Evolutionary conservation across 2,113 vertebrate species (phyloP).

Genomic region (Tragelaphus strepsiceros): DNA sequence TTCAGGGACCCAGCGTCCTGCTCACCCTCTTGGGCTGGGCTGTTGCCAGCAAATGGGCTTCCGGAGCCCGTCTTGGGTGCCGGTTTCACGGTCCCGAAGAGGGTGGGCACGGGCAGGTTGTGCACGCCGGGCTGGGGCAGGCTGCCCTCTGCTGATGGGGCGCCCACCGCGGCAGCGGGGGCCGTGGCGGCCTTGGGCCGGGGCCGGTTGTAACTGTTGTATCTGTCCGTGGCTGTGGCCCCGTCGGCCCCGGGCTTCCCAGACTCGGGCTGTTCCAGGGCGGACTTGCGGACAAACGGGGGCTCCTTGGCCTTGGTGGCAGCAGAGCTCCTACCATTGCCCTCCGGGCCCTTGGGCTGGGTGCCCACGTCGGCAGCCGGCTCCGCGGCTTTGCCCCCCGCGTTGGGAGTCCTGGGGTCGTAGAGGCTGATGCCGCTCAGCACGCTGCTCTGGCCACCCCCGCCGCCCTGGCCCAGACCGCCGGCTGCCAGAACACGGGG

Average conservation of each 20-base stretch:
- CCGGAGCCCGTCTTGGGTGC: conserved; percentile 82
- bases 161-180: conserved; percentile 27
- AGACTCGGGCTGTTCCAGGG: conserved; percentile 87
- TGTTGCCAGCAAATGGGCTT: conserved; percentile 90
- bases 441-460: conserved; percentile 86
- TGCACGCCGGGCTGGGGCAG: conserved; percentile 82
- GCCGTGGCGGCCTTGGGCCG: conserved; percentile 83
- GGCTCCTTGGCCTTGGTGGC: conserved; percentile 87
- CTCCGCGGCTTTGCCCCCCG: conserved; percentile 66
- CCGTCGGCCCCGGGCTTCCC: conserved; percentile 73
- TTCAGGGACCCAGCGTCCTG: conserved; percentile 93
- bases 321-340: conserved; percentile 33
- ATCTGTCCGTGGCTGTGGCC: conserved; percentile 83
- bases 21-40: conserved; percentile 84
- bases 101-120: conserved; percentile 88
- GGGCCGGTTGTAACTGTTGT: conserved; percentile 95
- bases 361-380: neutral
- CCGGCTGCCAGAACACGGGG: conserved; percentile 88
- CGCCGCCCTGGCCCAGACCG: conserved; percentile 77
- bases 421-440: conserved; percentile 93
- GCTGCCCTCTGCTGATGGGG: neutral
- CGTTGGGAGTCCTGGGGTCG: conserved; percentile 88
- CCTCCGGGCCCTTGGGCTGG: conserved; percentile 72
- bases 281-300: conserved; percentile 89
- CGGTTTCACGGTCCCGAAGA: conserved; percentile 90